These are phyloP conservation scores for Vidua chalybeata DNA, from an alignment of 2,113 vertebrate genomes.

Conservation along the genomic window DNA sequence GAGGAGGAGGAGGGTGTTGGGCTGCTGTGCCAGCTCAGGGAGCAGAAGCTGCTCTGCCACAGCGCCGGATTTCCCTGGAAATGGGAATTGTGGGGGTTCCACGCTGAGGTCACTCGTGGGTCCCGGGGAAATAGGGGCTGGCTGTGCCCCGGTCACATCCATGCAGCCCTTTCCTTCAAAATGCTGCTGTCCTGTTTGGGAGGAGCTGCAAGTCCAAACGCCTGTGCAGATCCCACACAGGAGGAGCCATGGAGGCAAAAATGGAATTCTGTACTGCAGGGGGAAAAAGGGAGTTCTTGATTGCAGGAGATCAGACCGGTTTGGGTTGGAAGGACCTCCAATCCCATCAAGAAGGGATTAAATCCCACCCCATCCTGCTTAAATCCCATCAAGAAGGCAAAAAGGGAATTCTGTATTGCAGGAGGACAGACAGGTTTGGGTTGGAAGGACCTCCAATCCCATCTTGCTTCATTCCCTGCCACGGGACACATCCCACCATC, in stretches of 20 bases:
- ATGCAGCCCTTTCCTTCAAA: neutral
- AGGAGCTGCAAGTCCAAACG: neutral
- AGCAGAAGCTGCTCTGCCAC: accelerated
- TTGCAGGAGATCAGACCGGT: neutral
- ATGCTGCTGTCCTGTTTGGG: neutral
- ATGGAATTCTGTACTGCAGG: neutral
- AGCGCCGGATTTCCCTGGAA: neutral
- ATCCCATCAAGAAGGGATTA: neutral
- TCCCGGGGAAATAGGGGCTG: accelerated
- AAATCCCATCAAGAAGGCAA: neutral
- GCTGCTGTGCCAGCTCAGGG: neutral
- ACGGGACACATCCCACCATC: neutral
- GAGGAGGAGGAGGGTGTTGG: neutral
- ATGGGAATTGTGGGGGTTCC: neutral
- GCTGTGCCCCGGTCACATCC: neutral
- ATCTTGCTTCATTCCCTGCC: no score
- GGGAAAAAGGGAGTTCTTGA: neutral
- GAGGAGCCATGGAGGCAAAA: neutral
- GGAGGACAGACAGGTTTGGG: neutral
- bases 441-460: neutral
- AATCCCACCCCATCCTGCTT: no score
- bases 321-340: neutral
- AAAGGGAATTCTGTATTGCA: neutral
- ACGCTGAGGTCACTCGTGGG: accelerated
- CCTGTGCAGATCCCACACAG: accelerated